These are phyloP conservation scores for Epizoanthus fatuus DNA, from an alignment of 92 coral and sea anemone genomes.

Conservation along the genomic window DNA sequence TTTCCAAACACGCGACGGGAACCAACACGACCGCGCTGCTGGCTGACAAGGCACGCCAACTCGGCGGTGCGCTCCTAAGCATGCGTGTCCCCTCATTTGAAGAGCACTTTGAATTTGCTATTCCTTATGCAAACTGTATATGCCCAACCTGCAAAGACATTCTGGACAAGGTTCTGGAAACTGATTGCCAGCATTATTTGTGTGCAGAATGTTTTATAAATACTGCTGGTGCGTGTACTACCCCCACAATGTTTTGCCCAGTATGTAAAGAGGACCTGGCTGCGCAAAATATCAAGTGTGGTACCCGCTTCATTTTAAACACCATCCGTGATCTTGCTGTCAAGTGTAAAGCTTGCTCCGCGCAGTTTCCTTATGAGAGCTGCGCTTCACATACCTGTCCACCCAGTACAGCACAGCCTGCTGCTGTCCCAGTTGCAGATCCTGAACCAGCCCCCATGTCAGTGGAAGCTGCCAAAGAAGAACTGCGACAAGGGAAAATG, in stretches of 20 bases:
- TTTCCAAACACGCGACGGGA: neutral
- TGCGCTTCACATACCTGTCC: slow-evolving; percentile 5
- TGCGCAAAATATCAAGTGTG: slow-evolving; percentile 12
- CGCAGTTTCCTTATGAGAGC: slow-evolving; percentile 5
- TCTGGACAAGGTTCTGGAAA: slow-evolving; percentile 9
- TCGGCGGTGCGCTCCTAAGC: neutral
- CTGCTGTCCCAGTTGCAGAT: neutral
- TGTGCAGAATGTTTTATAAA: neutral
- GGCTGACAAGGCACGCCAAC: neutral
- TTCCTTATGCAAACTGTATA: neutral
- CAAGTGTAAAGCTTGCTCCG: neutral
- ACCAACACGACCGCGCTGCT: neutral
- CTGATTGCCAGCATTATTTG: neutral
- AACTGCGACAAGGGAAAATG: slow-evolving; percentile 4
- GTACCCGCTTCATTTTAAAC: neutral
- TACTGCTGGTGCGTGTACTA: neutral
- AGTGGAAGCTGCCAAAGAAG: neutral
- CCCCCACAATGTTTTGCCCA: neutral
- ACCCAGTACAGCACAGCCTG: slow-evolving; percentile 13
- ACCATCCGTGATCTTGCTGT: neutral
- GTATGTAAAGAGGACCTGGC: neutral
- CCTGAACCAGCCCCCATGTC: slow-evolving; percentile 8
- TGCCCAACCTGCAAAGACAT: slow-evolving; percentile 6
- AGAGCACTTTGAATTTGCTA: neutral
- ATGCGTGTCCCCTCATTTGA: neutral